These are phyloP conservation scores for Malurus melanocephalus DNA, from an alignment of 2,113 vertebrate species.

Conservation along the genomic window DNA sequence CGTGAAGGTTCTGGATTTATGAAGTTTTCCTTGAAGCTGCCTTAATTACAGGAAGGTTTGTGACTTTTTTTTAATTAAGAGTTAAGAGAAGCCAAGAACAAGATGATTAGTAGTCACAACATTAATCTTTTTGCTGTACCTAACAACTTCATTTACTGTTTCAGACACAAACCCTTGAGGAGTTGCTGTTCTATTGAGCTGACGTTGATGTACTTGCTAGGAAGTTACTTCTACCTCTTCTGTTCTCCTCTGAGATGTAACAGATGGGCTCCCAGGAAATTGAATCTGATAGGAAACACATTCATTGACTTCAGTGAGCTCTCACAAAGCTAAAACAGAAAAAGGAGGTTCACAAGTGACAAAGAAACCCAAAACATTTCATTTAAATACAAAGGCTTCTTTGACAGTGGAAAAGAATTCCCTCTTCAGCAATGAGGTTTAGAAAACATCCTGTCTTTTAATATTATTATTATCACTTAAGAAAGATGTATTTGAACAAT, in stretches of 20 bases:
- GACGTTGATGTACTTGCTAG: not conserved
- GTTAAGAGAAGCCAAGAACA: constrained; percentile 1
- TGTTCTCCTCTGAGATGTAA: not conserved
- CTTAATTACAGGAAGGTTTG: not conserved
- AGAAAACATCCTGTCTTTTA: not conserved
- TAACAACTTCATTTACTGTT: not conserved
- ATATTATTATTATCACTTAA: not conserved
- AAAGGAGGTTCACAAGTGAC: not conserved
- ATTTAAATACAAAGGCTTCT: not conserved
- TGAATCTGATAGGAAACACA: not conserved
- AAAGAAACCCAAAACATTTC: not conserved
- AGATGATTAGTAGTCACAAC: not conserved
- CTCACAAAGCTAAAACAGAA: not conserved
- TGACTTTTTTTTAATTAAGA: not conserved
- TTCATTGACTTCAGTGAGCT: not conserved
- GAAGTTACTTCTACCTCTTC: not conserved
- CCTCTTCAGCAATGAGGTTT: fast-evolving
- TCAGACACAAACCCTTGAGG: not conserved
- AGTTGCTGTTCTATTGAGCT: not conserved
- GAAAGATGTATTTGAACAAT: not conserved
- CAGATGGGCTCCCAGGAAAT: constrained; percentile 12
- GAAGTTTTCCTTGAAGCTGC: not conserved
- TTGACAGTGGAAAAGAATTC: not conserved
- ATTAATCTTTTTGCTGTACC: not conserved
- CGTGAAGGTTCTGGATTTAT: not conserved